Evolutionary conservation across 1,140 invertebrate genomes (phyloP).

Genomic region (Drosophila pseudoobscura): DNA sequence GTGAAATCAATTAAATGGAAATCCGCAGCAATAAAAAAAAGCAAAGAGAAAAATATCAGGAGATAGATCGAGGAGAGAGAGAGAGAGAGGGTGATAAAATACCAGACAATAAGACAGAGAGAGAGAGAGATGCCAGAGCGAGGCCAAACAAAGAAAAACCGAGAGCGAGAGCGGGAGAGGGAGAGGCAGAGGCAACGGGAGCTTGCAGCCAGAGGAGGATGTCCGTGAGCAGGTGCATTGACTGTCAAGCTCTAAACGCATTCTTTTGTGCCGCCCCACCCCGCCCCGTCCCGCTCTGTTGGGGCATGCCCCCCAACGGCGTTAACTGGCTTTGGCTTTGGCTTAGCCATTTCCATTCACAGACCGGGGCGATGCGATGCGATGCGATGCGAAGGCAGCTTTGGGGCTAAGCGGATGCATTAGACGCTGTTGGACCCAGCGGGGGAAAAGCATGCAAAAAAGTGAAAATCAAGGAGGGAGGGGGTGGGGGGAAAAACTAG

Average conservation of each 20-base stretch:
- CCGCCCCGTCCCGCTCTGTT: conserved; percentile 1
- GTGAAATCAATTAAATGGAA: conserved; percentile 71
- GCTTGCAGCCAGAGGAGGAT: conserved; percentile 2
- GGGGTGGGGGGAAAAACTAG: background rate
- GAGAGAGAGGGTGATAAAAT: conserved; percentile 32
- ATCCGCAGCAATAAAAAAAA: conserved; percentile 45
- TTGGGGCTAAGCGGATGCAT: conserved; percentile 63
- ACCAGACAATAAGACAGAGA: conserved; percentile 48
- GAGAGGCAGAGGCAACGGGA: no score
- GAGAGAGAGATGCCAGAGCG: conserved; percentile 6
- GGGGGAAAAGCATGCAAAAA: conserved; percentile 52
- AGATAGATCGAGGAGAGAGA: conserved; percentile 12
- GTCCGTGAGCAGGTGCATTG: conserved; percentile 66
- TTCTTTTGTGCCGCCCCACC: background rate
- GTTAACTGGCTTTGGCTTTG: conserved; percentile 60
- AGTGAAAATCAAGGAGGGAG: conserved; percentile 52
- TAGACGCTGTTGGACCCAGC: conserved; percentile 52
- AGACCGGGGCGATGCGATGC: conserved; percentile 28
- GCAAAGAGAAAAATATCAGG: conserved; percentile 12
- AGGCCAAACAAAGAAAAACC: conserved; percentile 45
- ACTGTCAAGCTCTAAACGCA: conserved; percentile 50
- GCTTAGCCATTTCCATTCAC: conserved; percentile 59
- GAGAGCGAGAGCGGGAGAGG: background rate
- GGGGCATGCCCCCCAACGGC: conserved; percentile 6
- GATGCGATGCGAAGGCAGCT: no score